Percentiles rank a stretch among this genome's conserved stretches.
Evolutionary conservation across 2,888 invertebrate genomes (phyloP).

Genomic region (Drosophila siamana): DNA sequence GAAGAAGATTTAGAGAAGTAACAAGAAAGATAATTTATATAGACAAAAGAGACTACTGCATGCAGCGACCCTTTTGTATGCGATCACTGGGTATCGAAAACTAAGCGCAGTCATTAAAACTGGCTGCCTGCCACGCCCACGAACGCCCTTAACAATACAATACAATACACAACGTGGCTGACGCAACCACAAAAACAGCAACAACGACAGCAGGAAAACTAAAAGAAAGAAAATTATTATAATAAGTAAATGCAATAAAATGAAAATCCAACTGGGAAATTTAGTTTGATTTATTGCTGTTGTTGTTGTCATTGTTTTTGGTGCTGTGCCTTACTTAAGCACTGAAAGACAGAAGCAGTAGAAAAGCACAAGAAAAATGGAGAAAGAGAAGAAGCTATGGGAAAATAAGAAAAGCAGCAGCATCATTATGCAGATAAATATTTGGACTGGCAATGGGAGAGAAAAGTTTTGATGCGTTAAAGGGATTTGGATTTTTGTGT

Average conservation of each 20-base stretch:
- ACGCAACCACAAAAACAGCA: conserved; percentile 26
- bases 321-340: conserved; percentile 26
- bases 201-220: conserved; percentile 23
- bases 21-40: too few relatives aligned
- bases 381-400: conserved; percentile 25
- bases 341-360: conserved; percentile 13
- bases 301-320: conserved; percentile 24
- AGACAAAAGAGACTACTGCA: too few relatives aligned
- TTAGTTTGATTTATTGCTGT: conserved; percentile 79
- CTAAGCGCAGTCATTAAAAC: conserved; percentile 59
- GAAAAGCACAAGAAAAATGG: conserved; percentile 20
- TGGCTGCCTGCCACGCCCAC: conserved; percentile 40
- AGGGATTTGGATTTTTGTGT: conserved; percentile 51
- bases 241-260: conserved; percentile 81
- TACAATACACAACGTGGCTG: conserved; percentile 28
- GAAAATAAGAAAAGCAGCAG: conserved; percentile 33
- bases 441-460: conserved; percentile 24
- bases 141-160: conserved; percentile 22
- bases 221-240: conserved; percentile 61
- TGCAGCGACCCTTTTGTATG: not conserved
- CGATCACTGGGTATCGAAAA: conserved; percentile 15
- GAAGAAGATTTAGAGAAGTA: too few relatives aligned
- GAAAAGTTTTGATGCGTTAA: conserved; percentile 60
- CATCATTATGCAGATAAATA: conserved; percentile 70
- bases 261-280: conserved; percentile 82